Conservation (phyloP, 1,140 invertebrate genomes). For the Ips typographus region DNA sequence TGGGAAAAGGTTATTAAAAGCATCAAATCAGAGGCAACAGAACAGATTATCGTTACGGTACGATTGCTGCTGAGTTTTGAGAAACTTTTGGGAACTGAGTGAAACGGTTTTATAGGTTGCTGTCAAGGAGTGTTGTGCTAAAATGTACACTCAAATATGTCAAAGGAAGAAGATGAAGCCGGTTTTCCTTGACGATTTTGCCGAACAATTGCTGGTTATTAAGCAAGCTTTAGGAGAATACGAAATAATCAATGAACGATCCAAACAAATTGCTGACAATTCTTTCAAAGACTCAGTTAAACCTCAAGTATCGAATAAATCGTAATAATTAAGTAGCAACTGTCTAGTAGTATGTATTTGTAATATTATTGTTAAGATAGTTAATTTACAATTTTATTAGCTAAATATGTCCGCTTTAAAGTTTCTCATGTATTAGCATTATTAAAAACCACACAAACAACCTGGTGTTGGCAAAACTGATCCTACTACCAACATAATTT, state of each 20-base stretch:
- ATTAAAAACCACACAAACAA: no score
- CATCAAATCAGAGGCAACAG: conserved; percentile 2
- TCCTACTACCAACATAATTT: no score
- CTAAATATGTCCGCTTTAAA: no score
- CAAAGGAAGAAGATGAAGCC: conserved; percentile 27
- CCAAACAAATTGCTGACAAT: conserved; percentile 16
- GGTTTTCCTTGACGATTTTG: conserved; percentile 12
- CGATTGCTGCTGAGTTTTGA: background rate
- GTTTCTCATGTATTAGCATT: no score
- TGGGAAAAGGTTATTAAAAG: conserved; percentile 31
- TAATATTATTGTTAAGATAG: background rate
- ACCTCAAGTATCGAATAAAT: conserved; percentile 8
- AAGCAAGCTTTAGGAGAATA: conserved; percentile 33
- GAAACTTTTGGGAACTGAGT: background rate
- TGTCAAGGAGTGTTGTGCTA: conserved; percentile 22
- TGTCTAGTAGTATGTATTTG: conserved; percentile 1
- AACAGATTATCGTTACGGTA: conserved; percentile 15
- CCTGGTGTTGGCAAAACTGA: no score
- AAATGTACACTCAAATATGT: conserved; percentile 36
- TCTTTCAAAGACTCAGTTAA: conserved; percentile 13
- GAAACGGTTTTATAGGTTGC: conserved; percentile 13
- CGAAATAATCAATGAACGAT: conserved; percentile 29
- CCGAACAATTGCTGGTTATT: conserved; percentile 30
- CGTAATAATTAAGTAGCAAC: background rate
- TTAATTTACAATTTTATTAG: background rate